Percentiles rank a stretch among this genome's conserved stretches.
These are phyloP conservation scores for Oedothorax gibbosus DNA, from an alignment of 1,140 invertebrate species.

Conservation along the genomic window DNA sequence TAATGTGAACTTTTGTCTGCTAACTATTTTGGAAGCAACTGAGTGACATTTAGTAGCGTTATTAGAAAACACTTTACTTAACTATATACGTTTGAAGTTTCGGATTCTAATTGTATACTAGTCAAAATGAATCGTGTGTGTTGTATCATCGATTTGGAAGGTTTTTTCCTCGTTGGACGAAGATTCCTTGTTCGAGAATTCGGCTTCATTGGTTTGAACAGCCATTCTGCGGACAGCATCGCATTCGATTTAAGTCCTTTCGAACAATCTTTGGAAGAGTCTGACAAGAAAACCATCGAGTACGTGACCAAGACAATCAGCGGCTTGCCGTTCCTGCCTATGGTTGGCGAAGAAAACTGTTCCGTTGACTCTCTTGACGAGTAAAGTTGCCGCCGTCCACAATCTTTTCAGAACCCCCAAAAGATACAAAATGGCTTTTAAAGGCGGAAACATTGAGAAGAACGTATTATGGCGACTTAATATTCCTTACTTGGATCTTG, in stretches of 20 bases:
- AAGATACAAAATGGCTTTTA: constrained; percentile 7
- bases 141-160: constrained; percentile 38
- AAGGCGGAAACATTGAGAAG: constrained; percentile 24
- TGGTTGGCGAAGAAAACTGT: not conserved
- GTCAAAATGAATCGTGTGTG: constrained; percentile 16
- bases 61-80: too few relatives aligned
- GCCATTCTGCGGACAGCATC: not conserved
- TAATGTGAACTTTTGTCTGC: too few relatives aligned
- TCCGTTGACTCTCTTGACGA: not conserved
- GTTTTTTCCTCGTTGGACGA: not conserved
- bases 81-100: too few relatives aligned
- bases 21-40: too few relatives aligned
- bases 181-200: constrained; percentile 35
- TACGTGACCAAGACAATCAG: not conserved
- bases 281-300: not conserved
- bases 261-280: not conserved
- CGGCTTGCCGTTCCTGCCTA: constrained; percentile 20
- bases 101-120: too few relatives aligned
- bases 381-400: not conserved
- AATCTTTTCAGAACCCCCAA: not conserved
- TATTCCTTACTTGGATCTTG: constrained; percentile 23
- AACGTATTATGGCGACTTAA: not conserved
- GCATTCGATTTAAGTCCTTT: constrained; percentile 14
- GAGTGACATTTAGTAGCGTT: too few relatives aligned
- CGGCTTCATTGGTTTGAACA: constrained; percentile 10